A percentile compares a stretch with the other conserved stretches of the same genome.
Evolutionary conservation across 2,888 invertebrate genomes (phyloP).

Genomic region (Lasioglossum villosulum): DNA sequence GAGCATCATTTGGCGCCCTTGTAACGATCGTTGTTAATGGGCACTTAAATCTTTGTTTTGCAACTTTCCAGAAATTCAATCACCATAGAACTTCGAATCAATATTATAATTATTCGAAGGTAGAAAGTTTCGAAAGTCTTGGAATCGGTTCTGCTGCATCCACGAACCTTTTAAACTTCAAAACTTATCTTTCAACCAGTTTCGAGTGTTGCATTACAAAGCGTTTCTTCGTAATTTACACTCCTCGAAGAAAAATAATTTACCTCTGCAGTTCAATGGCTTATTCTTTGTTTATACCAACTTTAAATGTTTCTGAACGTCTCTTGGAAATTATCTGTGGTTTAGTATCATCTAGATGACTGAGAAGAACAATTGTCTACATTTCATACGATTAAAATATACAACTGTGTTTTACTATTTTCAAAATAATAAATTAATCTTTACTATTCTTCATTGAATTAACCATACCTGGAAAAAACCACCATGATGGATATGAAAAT

Average conservation of each 20-base stretch:
- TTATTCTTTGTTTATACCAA: background rate
- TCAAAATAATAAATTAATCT: background rate
- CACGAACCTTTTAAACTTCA: conserved; percentile 1
- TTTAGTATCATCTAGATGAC: background rate
- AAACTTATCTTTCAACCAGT: conserved; percentile 1
- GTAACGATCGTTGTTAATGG: background rate
- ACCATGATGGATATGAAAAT: background rate
- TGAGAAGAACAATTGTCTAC: background rate
- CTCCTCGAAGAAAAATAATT: background rate
- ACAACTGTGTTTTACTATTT: background rate
- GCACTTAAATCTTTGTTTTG: background rate
- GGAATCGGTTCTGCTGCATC: background rate
- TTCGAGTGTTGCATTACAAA: background rate
- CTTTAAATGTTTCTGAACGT: background rate
- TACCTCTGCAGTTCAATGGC: background rate
- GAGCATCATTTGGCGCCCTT: background rate
- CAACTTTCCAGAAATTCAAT: conserved; percentile 3
- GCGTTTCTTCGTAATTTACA: background rate
- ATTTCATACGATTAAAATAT: background rate
- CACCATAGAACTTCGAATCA: conserved; percentile 5
- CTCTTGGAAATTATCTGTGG: background rate
- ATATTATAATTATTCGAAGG: background rate
- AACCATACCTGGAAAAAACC: background rate
- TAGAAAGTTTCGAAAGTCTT: background rate
- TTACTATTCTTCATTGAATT: background rate